These are phyloP conservation scores for Vesta saturnalis DNA, from an alignment of 2,888 invertebrate genomes.

Conservation along the genomic window DNA sequence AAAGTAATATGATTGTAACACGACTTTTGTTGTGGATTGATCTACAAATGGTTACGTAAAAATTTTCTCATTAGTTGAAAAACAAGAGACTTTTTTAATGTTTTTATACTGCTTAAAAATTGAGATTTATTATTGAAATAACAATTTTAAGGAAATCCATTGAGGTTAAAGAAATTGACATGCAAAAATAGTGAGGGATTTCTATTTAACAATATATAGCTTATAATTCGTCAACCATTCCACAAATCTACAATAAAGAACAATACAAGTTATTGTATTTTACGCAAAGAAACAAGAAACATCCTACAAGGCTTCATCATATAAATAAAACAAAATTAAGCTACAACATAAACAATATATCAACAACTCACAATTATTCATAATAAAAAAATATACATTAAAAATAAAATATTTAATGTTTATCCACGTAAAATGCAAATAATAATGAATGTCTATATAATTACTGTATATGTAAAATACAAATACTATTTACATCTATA, in stretches of 20 bases:
- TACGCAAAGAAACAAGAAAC: conserved; percentile 61
- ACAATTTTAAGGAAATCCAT: conserved; percentile 11
- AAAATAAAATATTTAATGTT: conserved; percentile 55
- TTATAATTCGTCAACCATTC: conserved; percentile 66
- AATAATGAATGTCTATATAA: conserved; percentile 48
- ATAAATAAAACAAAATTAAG: conserved; percentile 60
- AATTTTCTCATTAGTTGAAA: too few relatives aligned
- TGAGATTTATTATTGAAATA: not conserved
- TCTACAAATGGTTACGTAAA: too few relatives aligned
- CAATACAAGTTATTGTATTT: conserved; percentile 62
- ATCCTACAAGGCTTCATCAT: conserved; percentile 57
- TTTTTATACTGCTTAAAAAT: too few relatives aligned
- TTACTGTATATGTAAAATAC: conserved; percentile 48
- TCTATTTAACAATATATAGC: conserved; percentile 67
- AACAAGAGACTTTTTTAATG: too few relatives aligned
- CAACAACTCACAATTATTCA: conserved; percentile 59
- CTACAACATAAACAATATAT: conserved; percentile 61
- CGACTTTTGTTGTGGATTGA: too few relatives aligned
- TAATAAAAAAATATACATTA: conserved; percentile 57
- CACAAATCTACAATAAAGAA: conserved; percentile 66
- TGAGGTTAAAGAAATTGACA: conserved; percentile 17
- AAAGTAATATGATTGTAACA: too few relatives aligned
- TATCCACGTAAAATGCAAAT: conserved; percentile 61
- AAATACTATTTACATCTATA: conserved; percentile 44
- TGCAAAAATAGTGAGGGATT: conserved; percentile 63